Evolutionary conservation across 2,113 vertebrate species (phyloP), one percentile per base, ranked within the genome.

Genomic region (Ahaetulla prasina): DNA sequence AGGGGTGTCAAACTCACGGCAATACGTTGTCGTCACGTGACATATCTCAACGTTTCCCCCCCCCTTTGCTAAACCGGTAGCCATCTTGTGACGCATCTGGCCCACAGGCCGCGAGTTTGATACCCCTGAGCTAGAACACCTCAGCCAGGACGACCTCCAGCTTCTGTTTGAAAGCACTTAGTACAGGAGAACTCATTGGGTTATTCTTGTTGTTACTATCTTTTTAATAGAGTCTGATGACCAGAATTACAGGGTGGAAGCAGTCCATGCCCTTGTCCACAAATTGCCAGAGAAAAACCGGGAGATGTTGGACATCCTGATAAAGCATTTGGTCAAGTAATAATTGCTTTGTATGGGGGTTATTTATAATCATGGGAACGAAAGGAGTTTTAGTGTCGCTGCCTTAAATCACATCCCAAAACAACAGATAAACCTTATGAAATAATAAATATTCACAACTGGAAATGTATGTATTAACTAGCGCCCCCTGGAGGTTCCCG

Each of bases 271-370:
- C 0, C 95, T 99, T 96, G 98, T 99, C 87, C 98, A 99, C 94
- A 99, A 98, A 95, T 96, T 99, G 90, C 99, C 99, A 0, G 98
- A 99, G 91, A 99, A 97, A 95, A 99, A 99, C 97, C 98, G 98
- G 95, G 98, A 99, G 97, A 99, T 99, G 99, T 97, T 99, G 98
- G 99, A 99, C 97, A 97, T 99, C 94, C 97, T 99, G 92, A 98
- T 99, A 95, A 98, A 98, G 96, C 99, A 99, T 96, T 97, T 99
- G 80, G 98, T 98, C 97, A 99, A 97, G 99, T 99, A 98, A 93
- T 96, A 98, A 93, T 96, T 95, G 1, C 89, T 94, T 93, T 90
- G 90, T 6, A 53, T 88, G 85, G 94, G 12, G 35, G 6, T 86
- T n/a, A 85, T 57, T 85, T 9, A 0, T 91, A 3, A 84, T 90